Conservation (phyloP, 2,113 vertebrate species). For the Azemiops feae region DNA sequence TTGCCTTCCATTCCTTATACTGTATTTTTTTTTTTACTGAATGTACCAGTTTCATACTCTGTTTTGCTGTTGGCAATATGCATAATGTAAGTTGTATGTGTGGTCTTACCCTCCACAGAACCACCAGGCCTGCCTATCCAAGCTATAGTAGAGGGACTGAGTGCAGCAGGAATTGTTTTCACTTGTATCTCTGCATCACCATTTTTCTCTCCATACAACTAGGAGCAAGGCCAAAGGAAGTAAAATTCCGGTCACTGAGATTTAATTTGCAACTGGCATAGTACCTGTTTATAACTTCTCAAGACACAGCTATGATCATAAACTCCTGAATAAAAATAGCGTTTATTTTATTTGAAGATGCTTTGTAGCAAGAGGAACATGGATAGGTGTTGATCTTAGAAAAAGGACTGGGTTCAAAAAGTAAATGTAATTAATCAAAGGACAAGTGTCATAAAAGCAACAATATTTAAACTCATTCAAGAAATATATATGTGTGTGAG, state of each 20-base stretch:
- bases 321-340: neutral
- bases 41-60: neutral
- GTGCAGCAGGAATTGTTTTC: neutral
- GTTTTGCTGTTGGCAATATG: neutral
- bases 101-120: neutral
- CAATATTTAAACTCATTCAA: neutral
- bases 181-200: neutral
- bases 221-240: neutral
- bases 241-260: neutral
- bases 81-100: neutral
- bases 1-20: neutral
- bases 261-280: neutral
- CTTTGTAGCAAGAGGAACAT: neutral
- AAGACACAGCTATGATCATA: neutral
- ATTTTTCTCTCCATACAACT: neutral
- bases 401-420: neutral
- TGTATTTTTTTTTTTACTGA: neutral
- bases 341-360: neutral
- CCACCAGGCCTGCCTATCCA: neutral
- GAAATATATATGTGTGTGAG: neutral
- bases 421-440: neutral
- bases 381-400: neutral
- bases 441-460: neutral
- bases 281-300: neutral
- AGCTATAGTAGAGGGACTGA: neutral